Evolutionary conservation across 2,888 invertebrate species (phyloP), one percentile per base, ranked within the genome.

Genomic region (Aporophyla lueneburgensis): DNA sequence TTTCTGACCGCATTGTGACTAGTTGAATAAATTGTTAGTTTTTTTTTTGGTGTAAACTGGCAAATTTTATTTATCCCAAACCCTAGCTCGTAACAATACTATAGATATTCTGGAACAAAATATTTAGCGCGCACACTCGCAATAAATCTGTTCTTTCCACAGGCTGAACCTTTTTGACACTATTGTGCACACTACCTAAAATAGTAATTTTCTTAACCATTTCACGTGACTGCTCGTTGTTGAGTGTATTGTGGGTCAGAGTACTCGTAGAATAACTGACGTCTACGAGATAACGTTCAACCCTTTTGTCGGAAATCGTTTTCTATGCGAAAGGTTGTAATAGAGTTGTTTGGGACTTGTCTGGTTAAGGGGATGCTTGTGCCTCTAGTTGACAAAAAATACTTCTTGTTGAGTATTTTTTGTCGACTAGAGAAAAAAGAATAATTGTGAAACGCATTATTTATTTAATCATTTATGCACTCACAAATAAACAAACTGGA

Each of bases 201-300:
- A 86, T 78, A 83, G 87, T 86, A 86, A 89, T 91, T 90, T 91
- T 91, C 87, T 78, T 74, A 71, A 61, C 85, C 85, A 85, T 89
- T 90, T 83, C 90, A 88, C 89, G 71, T 80, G 83, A 78, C 71
- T 84, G 88, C 78, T 69, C 84, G 79, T 78, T 78, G 74, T 76
- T 68, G 70, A 76, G 82, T 76, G 75, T 73, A 76, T 81, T 83
- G 70, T 40, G 67, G 80, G 69, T 78, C 71, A 75, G 69, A 79
- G 81, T 79, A 71, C 68, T 66, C 71, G 63, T 67, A 70, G 74
- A 87, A 83, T 83, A 81, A 67, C 73, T 75, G 85, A 87, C 82
- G 80, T 73, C 71, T 61, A 70, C 49, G 40, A 77, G 89, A 88
- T 89, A 88, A 72, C 59, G 46, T 74, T 81, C 74, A 83, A 85